Evolutionary conservation across 2,113 vertebrate genomes (phyloP), one percentile per base, ranked within the genome.

Genomic region (Dipodomys stephensi): DNA sequence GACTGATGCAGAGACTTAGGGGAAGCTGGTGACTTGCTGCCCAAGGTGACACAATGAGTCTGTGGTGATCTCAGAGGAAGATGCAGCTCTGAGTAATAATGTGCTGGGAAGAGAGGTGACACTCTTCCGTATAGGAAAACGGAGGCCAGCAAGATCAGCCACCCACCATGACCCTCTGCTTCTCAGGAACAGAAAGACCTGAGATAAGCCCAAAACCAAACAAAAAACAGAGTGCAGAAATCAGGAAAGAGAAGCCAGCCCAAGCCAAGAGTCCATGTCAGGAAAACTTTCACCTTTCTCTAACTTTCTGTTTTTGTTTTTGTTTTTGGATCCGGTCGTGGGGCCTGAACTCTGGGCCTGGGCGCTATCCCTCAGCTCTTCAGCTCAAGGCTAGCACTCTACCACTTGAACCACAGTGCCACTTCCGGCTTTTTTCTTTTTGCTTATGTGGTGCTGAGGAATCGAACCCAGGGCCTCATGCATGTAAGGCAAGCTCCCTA

Each of bases 81-180:
- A 60, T 25, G 5, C 18, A 80, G 87, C 74, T 79, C 53, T 87
- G n/a, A 88, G 57, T 79, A 49, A 68, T 20, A 87, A 80, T n/a
- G 32, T 83, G 23, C 65, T 65, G 32, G 79, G 84, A 95, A 96
- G 73, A 86, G 12, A 86, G 49, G 23, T 78, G 71, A 72, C 46
- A 76, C 46, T 57, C 53, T 90, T 91, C 53, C 49, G 57, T 76
- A 7, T 1, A 62, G 87, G 88, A 91, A 92, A 87, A 68, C 23
- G 7, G 39, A 87, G 20, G 10, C 57, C 72, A 87, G 62, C 57
- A 23, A 83, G 53, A 46, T 39, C 35, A 72, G 49, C 49, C 71
- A 46, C 79, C 25, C 39, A 65, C 28, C 35, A 1, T 10, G 23
- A 53, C 76, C 57, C 6, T 25, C 64, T 27, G 7, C n/a, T 71